Evolutionary conservation across 2,888 invertebrate genomes (phyloP), one percentile per base, ranked within the genome.

Genomic region (Drosophila differens): DNA sequence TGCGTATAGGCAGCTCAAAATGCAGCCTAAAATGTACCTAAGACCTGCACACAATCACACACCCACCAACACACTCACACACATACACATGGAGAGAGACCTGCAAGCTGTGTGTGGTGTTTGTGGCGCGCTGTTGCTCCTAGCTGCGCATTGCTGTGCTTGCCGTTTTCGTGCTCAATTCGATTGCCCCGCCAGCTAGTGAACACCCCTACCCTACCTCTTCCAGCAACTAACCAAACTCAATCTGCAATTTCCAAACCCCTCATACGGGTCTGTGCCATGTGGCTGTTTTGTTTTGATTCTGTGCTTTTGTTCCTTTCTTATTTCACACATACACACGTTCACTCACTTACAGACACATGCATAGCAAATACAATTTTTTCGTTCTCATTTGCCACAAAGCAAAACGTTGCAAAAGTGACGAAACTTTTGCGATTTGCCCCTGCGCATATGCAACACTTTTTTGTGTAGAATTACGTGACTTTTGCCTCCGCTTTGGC

Each of bases 241-340:
- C 67, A 53, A 53, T 49, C 47, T n/a, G 35, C 60, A 49, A 9
- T 39, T 61, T 44, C 51, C 57, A 53, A 57, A 22, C 44, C n/a
- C 51, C 37, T 32, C 67, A 54, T 44, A 28, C 39, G 55, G 55
- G 69, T 61, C 74, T 73, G 61, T 72, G 70, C 70, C 85, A 85
- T 84, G 90, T 79, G 74, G 78, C 68, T 64, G 83, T 83, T 86
- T 86, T 85, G 91, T 90, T 85, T 89, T 85, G 85, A 90, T 89
- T 85, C 76, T 67, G 78, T 70, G 52, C 72, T 72, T 73, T 76
- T 66, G 57, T 51, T 67, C 28, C 49, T 70, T 77, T 67, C 64
- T 61, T 65, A 69, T 68, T 72, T 59, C 28, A 30, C 57, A 39
- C 14, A 57, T 16, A 16, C 16, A 28, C 19, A 52, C 30, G 47